Conservation (phyloP, 2,797 vertebrate species). For the Sus cebifrons region DNA sequence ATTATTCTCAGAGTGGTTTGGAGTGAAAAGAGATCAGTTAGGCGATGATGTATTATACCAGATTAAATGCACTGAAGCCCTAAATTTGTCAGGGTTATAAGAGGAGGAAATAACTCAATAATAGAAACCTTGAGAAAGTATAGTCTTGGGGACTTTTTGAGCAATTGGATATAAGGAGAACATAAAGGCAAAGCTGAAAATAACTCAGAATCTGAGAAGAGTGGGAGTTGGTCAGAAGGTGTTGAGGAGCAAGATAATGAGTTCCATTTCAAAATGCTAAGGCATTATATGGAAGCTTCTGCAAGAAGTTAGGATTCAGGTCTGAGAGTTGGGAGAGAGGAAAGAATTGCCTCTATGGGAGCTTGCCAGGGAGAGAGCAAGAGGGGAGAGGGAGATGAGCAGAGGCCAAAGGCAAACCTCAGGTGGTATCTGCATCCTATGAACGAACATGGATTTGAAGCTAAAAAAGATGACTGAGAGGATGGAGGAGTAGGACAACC, state of each 20-base stretch:
- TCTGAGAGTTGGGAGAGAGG: slow-evolving; percentile 9
- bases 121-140: neutral
- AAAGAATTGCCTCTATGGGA: slow-evolving; percentile 60
- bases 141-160: neutral
- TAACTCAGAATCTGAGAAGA: slow-evolving; percentile 64
- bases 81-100: neutral
- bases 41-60: neutral
- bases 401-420: neutral
- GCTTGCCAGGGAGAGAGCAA: neutral
- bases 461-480: neutral
- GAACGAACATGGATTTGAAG: neutral
- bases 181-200: slow-evolving; percentile 60
- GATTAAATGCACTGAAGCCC: slow-evolving; percentile 34
- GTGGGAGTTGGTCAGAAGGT: neutral
- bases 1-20: neutral
- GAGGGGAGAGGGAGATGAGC: neutral
- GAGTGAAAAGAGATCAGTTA: slow-evolving; percentile 29
- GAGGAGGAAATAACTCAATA: neutral
- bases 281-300: neutral
- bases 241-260: slow-evolving; percentile 37
- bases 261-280: slow-evolving; percentile 50
- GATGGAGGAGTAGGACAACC: neutral
- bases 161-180: neutral
- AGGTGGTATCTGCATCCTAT: neutral
- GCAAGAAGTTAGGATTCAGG: slow-evolving; percentile 44